Evolutionary conservation across 2,888 invertebrate genomes (phyloP).

Genomic region (Coronaproctus castanopsis): DNA sequence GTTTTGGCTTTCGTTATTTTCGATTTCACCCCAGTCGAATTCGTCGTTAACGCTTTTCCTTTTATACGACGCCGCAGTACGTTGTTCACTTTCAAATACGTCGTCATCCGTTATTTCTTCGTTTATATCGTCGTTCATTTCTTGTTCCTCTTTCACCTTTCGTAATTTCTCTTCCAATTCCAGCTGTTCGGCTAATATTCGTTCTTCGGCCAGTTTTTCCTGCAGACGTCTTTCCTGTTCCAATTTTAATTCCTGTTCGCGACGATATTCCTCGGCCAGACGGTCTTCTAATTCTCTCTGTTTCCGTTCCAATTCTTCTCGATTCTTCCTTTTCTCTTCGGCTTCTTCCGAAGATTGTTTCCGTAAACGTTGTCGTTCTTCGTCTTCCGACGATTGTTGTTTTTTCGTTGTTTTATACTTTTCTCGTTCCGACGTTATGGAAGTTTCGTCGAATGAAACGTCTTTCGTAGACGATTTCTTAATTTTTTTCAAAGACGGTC

Average conservation of each 20-base stretch:
- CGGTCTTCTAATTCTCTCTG: conserved; percentile 7
- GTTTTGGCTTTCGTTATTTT: background rate
- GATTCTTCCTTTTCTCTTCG: conserved; percentile 1
- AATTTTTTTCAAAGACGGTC: background rate
- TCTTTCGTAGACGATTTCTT: conserved; percentile 5
- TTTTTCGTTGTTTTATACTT: background rate
- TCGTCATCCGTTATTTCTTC: background rate
- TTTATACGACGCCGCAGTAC: background rate
- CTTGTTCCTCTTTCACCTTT: conserved; percentile 9
- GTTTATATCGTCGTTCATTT: conserved; percentile 3
- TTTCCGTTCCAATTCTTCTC: background rate
- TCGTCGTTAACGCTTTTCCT: background rate
- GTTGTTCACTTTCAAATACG: background rate
- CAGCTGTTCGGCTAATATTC: conserved; percentile 7
- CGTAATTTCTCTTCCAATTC: conserved; percentile 6
- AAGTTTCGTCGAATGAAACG: conserved; percentile 3
- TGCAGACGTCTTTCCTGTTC: conserved; percentile 6
- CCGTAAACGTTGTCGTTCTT: background rate
- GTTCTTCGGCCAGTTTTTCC: conserved; percentile 7
- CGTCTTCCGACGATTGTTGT: background rate
- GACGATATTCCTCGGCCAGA: conserved; percentile 9
- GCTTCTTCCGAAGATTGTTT: background rate
- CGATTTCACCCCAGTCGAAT: background rate
- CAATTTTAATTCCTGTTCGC: conserved; percentile 6
- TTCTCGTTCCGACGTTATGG: background rate